These are phyloP conservation scores for Oryzias melastigma DNA, from an alignment of 2,113 vertebrate genomes.

Conservation along the genomic window DNA sequence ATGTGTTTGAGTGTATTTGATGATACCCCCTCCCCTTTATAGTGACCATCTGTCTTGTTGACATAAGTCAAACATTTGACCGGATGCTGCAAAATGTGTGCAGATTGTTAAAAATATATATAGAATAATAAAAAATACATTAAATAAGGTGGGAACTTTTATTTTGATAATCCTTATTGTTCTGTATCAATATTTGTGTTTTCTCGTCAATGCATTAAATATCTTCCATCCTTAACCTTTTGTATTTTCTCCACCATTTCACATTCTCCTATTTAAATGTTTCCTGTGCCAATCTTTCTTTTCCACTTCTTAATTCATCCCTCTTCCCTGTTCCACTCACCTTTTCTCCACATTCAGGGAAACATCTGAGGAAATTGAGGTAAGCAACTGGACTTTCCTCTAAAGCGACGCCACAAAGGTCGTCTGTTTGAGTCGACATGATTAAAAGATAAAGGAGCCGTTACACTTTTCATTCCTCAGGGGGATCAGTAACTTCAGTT, in stretches of 20 bases:
- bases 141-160: too few species aligned
- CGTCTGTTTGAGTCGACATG: too few species aligned
- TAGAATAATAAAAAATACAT: slow-evolving; percentile 11
- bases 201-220: not conserved
- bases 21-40: slow-evolving; percentile 5
- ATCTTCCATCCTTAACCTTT: not conserved
- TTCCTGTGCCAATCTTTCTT: not conserved
- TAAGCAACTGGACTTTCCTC: too few species aligned
- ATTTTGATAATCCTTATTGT: too few species aligned
- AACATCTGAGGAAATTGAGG: too few species aligned
- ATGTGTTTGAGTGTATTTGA: slow-evolving; percentile 11
- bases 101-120: slow-evolving; percentile 62
- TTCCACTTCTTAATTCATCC: not conserved
- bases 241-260: too few species aligned
- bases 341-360: not conserved
- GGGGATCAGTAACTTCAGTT: too few species aligned
- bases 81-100: slow-evolving; percentile 19
- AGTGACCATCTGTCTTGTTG: slow-evolving; percentile 36
- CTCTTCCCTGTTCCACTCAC: slow-evolving; percentile 12
- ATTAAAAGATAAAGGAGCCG: too few species aligned
- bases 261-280: not conserved
- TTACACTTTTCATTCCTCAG: too few species aligned
- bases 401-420: too few species aligned
- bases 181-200: too few species aligned
- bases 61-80: slow-evolving; percentile 22